A percentile compares a stretch with the other conserved stretches of the same genome.
Evolutionary conservation across 2,113 vertebrate species (phyloP).

Genomic region (Toxotes chatareus): DNA sequence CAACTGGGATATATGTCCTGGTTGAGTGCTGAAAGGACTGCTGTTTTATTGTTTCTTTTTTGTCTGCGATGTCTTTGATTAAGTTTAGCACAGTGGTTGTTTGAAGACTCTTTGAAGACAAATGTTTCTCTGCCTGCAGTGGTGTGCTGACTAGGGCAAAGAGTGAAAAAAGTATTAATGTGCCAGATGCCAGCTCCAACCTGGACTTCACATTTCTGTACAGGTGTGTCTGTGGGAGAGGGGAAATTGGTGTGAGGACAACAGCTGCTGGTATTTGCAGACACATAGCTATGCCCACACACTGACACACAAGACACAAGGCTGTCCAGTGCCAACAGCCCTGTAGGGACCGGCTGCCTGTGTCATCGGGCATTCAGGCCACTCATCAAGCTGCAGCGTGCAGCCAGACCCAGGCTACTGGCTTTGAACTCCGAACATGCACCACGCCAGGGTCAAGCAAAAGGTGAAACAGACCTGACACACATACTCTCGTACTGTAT

Average conservation of each 20-base stretch:
- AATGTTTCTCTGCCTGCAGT: slow-evolving; percentile 59
- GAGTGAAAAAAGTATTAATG: slow-evolving; percentile 37
- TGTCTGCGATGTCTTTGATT: slow-evolving; percentile 72
- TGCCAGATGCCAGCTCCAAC: slow-evolving; percentile 48
- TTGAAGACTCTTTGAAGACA: slow-evolving; percentile 66
- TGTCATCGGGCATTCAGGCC: slow-evolving; percentile 40
- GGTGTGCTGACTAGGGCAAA: slow-evolving; percentile 52
- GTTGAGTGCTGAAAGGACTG: slow-evolving; percentile 48
- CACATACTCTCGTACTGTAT: neutral
- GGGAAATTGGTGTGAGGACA: slow-evolving; percentile 40
- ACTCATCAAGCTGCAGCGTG: slow-evolving; percentile 32
- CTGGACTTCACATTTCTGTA: slow-evolving; percentile 45
- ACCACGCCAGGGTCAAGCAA: slow-evolving; percentile 22
- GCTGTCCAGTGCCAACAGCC: slow-evolving; percentile 26
- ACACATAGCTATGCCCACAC: slow-evolving; percentile 36
- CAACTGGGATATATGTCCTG: slow-evolving; percentile 52
- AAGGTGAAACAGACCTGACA: neutral
- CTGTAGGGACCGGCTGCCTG: slow-evolving; percentile 54
- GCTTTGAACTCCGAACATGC: slow-evolving; percentile 41
- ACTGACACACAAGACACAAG: slow-evolving; percentile 26
- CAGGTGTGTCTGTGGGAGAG: slow-evolving; percentile 39
- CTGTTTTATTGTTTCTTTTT: slow-evolving; percentile 71
- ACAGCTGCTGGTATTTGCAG: slow-evolving; percentile 66
- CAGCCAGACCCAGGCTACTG: slow-evolving; percentile 20
- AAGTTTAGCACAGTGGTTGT: slow-evolving; percentile 56